Conservation (phyloP, 2,113 vertebrate genomes). For the Pachypanchax playfairii region DNA sequence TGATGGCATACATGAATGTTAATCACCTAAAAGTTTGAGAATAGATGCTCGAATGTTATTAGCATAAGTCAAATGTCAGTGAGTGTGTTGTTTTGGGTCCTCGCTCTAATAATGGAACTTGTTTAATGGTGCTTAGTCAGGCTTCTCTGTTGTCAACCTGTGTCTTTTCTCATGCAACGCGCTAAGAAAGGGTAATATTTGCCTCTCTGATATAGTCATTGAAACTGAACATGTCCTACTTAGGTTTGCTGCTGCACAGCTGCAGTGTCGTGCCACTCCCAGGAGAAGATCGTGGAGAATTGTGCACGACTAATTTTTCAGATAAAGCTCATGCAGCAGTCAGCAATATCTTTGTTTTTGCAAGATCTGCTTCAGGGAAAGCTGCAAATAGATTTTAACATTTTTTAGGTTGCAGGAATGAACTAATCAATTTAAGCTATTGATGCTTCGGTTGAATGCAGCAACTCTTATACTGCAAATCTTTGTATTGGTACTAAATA, state of each 20-base stretch:
- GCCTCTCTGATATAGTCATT: constrained; percentile 8
- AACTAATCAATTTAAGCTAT: constrained; percentile 6
- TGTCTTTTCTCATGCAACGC: constrained; percentile 10
- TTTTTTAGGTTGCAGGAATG: constrained; percentile 28
- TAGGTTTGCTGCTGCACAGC: constrained; percentile 48
- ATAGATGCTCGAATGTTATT: not conserved
- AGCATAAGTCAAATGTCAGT: constrained; percentile 14
- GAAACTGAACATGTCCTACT: constrained; percentile 54
- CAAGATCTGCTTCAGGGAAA: constrained; percentile 35
- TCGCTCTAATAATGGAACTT: not conserved
- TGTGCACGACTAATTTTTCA: constrained; percentile 59
- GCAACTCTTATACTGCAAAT: not conserved
- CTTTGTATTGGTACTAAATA: not conserved
- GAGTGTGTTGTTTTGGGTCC: not conserved
- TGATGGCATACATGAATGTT: constrained; percentile 15
- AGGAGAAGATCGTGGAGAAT: constrained; percentile 45
- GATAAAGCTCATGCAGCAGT: constrained; percentile 29
- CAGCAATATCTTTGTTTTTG: constrained; percentile 55
- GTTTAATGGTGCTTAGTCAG: constrained; percentile 16
- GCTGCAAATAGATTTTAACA: constrained; percentile 43
- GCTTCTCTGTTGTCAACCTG: not conserved
- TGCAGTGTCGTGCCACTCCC: constrained; percentile 39
- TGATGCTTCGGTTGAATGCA: constrained; percentile 3
- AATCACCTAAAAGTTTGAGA: constrained; percentile 20
- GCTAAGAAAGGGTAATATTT: constrained; percentile 34